Evolutionary conservation across 2,113 vertebrate species (phyloP).

Genomic region (Redunca redunca): DNA sequence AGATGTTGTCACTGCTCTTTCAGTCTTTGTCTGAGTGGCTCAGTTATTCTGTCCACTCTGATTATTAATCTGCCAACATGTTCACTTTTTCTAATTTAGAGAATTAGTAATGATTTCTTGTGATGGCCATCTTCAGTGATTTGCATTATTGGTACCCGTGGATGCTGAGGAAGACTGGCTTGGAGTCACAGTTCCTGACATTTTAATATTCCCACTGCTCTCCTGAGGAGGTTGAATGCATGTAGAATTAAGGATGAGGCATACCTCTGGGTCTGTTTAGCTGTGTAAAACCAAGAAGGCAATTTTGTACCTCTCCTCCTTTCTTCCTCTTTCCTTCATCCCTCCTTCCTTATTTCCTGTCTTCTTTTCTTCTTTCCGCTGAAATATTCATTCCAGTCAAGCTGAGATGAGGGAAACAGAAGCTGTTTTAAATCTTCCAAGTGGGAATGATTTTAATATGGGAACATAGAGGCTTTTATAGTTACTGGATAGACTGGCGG

Average conservation of each 20-base stretch:
- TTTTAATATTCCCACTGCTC: slow-evolving; percentile 10
- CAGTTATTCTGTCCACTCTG: slow-evolving; percentile 25
- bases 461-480: not conserved
- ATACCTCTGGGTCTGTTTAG: not conserved
- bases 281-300: not conserved
- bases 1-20: not conserved
- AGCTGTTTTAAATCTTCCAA: not conserved
- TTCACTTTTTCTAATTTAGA: slow-evolving; percentile 46
- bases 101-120: slow-evolving; percentile 53
- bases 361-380: not conserved
- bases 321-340: not conserved
- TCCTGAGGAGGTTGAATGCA: not conserved
- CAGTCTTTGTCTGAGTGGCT: not conserved
- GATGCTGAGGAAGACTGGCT: not conserved
- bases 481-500: not conserved
- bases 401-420: not conserved
- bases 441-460: not conserved
- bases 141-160: not conserved
- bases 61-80: slow-evolving; percentile 14
- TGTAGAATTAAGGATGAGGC: not conserved
- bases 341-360: not conserved
- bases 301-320: not conserved
- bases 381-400: not conserved
- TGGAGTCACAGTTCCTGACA: slow-evolving; percentile 1
- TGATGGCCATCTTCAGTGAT: not conserved